Percentiles rank a stretch among this genome's conserved stretches.
Evolutionary conservation across 1,140 invertebrate species (phyloP).

Genomic region (Elysia chlorotica): DNA sequence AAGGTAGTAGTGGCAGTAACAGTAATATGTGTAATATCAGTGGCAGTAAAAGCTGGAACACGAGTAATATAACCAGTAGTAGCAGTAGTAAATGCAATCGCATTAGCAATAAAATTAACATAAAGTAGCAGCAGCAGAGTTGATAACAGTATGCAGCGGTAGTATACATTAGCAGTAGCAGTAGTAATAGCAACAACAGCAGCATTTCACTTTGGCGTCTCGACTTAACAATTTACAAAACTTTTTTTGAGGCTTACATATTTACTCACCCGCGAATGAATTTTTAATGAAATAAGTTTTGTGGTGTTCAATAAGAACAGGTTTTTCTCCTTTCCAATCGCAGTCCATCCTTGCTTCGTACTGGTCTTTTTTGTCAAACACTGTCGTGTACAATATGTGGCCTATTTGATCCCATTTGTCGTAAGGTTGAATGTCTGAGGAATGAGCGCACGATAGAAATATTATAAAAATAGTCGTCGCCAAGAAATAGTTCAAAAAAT

Average conservation of each 20-base stretch:
- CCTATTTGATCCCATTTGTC: neutral
- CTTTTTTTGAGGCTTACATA: too few species aligned
- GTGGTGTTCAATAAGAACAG: too few species aligned
- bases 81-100: neutral
- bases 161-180: neutral
- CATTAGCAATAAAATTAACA: too few species aligned
- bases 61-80: neutral
- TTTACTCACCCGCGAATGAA: too few species aligned
- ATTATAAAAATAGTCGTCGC: neutral
- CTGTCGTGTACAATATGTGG: neutral
- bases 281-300: too few species aligned
- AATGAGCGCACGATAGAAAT: neutral
- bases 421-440: neutral
- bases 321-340: too few species aligned
- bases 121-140: neutral
- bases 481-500: neutral
- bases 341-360: too few species aligned
- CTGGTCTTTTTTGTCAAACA: too few species aligned
- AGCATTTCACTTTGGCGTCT: too few species aligned
- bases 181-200: neutral
- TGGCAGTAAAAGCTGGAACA: neutral
- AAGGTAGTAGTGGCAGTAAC: neutral
- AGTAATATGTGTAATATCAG: neutral
- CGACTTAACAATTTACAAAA: too few species aligned
- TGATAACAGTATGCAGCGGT: conserved; percentile 1